A percentile compares a stretch with the other conserved stretches of the same genome.
Evolutionary conservation across 1,140 invertebrate species (phyloP).

Genomic region (Ceratina australensis): DNA sequence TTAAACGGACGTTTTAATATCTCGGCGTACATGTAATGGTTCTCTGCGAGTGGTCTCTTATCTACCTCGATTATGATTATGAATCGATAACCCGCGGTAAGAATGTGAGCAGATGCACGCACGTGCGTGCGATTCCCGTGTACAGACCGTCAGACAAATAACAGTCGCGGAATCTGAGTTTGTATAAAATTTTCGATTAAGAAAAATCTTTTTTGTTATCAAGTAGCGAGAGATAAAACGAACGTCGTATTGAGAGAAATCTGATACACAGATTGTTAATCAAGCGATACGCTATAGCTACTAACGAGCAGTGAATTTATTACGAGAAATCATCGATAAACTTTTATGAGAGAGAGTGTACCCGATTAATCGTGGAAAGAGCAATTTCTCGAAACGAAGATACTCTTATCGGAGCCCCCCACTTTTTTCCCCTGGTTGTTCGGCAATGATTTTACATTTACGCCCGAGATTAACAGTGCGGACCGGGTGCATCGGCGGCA

Average conservation of each 20-base stretch:
- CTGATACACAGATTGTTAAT: too few species aligned
- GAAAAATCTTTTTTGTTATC: too few species aligned
- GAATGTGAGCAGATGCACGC: constrained; percentile 26
- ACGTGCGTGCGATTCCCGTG: constrained; percentile 12
- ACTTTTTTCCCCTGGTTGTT: neutral
- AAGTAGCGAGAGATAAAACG: too few species aligned
- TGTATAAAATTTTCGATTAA: too few species aligned
- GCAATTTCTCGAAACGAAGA: neutral
- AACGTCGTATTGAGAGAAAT: too few species aligned
- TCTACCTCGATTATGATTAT: constrained; percentile 54
- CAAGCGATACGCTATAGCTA: too few species aligned
- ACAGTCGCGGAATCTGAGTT: too few species aligned
- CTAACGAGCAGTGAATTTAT: too few species aligned
- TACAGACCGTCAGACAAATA: too few species aligned
- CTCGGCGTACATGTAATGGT: neutral
- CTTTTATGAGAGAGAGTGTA: too few species aligned
- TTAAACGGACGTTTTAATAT: neutral
- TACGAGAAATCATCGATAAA: too few species aligned
- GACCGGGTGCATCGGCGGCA: neutral
- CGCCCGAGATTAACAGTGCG: neutral
- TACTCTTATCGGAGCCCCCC: constrained; percentile 2
- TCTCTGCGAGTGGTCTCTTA: constrained; percentile 33
- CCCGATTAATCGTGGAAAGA: neutral
- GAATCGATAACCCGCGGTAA: constrained; percentile 54
- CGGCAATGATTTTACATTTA: neutral